Percentiles rank a stretch among this genome's conserved stretches.
phyloP scores from a whole-genome alignment of 1,140 invertebrate species.

The Drosophila melanica region DNA sequence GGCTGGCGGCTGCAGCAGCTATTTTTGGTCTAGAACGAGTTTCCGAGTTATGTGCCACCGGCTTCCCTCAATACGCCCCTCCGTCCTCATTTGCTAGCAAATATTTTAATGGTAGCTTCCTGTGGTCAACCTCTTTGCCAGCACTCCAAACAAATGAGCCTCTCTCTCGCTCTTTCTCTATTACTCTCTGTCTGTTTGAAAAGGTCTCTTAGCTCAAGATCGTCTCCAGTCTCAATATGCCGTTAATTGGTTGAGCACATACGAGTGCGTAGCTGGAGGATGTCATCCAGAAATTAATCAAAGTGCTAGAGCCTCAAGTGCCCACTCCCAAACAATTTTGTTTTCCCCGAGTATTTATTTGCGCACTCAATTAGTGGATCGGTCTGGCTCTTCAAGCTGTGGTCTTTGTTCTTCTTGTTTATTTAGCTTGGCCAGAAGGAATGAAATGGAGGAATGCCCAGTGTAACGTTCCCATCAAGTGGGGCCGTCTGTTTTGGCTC shows the following conservation, averaged over 20 bases:
- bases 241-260: conserved; percentile 51
- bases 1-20: conserved; percentile 26
- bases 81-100: conserved; percentile 14
- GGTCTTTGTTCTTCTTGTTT: conserved; percentile 58
- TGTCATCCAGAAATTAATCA: conserved; percentile 67
- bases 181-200: not conserved
- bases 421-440: conserved; percentile 29
- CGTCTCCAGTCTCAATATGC: conserved; percentile 38
- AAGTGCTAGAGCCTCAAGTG: conserved; percentile 52
- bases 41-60: conserved; percentile 1
- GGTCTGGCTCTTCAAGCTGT: conserved; percentile 33
- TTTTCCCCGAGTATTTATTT: conserved; percentile 54
- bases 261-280: conserved; percentile 41
- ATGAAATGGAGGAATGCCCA: not conserved
- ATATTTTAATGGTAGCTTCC: conserved; percentile 77
- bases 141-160: conserved; percentile 33
- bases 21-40: conserved; percentile 51
- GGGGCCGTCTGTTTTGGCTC: conserved; percentile 65
- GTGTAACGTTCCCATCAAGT: conserved; percentile 34
- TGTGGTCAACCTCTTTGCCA: conserved; percentile 60
- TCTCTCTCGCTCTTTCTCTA: not conserved
- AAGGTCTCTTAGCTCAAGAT: conserved; percentile 22
- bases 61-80: not conserved
- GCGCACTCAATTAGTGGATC: conserved; percentile 70
- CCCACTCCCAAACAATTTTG: conserved; percentile 23